A percentile compares a stretch with the other conserved stretches of the same genome.
Evolutionary conservation across 2,113 vertebrate species (phyloP).

Genomic region (Pyrgilauda ruficollis): DNA sequence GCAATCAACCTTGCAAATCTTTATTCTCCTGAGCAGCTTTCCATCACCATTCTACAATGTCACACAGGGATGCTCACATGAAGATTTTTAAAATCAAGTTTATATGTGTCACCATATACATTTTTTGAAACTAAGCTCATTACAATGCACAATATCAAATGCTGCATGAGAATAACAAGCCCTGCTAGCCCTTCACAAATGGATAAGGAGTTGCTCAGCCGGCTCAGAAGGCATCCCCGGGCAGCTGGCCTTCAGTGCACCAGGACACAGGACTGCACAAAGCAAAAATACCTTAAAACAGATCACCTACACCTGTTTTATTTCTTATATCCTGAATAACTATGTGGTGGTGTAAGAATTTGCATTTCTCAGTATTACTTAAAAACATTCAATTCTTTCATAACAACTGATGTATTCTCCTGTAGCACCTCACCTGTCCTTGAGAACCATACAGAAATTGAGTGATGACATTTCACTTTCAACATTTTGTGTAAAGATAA

Average conservation of each 20-base stretch:
- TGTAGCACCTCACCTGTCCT: neutral
- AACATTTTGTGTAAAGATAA: neutral
- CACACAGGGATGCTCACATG: neutral
- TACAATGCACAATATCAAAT: neutral
- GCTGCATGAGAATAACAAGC: neutral
- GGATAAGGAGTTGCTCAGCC: fast-evolving
- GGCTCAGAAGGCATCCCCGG: neutral
- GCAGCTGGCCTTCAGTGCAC: neutral
- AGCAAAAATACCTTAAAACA: neutral
- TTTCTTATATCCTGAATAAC: neutral
- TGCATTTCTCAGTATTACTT: neutral
- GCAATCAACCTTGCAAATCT: neutral
- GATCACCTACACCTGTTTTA: neutral
- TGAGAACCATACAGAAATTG: neutral
- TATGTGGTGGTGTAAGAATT: neutral
- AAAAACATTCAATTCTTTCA: neutral
- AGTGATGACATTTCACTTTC: neutral
- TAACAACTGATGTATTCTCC: neutral
- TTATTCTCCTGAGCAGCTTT: neutral
- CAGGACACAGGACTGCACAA: neutral
- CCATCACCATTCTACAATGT: neutral
- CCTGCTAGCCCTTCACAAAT: neutral
- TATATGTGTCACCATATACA: neutral
- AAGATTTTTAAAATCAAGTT: neutral
- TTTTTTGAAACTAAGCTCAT: neutral